These are phyloP conservation scores for Eurosta solidaginis DNA, from an alignment of 1,140 invertebrate species.

Conservation along the genomic window DNA sequence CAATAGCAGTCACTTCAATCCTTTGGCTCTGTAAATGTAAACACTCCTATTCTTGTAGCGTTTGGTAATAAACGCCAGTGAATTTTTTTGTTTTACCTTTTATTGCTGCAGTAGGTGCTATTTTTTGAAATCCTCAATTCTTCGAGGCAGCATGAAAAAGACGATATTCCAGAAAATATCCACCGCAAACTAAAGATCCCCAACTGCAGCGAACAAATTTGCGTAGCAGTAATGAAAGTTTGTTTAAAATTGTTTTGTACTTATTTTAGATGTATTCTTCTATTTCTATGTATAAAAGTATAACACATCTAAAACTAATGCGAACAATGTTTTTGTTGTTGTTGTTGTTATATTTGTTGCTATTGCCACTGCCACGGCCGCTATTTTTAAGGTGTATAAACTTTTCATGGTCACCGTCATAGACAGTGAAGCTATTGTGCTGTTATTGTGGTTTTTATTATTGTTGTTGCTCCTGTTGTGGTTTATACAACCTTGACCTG, in stretches of 20 bases:
- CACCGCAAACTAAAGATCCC: neutral
- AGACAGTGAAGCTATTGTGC: neutral
- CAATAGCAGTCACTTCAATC: neutral
- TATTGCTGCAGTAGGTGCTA: neutral
- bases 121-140: neutral
- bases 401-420: conserved; percentile 54
- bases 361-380: neutral
- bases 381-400: conserved; percentile 46
- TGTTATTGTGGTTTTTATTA: neutral
- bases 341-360: neutral
- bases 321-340: neutral
- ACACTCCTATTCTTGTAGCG: too few species aligned
- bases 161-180: neutral
- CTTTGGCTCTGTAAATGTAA: too few species aligned
- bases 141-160: neutral
- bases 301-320: conserved; percentile 2
- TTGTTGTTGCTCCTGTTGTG: neutral
- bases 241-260: neutral
- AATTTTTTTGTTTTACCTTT: neutral
- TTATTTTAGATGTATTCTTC: neutral
- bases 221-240: neutral
- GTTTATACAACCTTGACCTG: neutral
- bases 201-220: neutral
- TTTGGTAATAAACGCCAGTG: too few species aligned
- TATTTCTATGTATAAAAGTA: neutral